Conservation (phyloP, 2,113 vertebrate genomes). For the Chaenogobius annularis region DNA sequence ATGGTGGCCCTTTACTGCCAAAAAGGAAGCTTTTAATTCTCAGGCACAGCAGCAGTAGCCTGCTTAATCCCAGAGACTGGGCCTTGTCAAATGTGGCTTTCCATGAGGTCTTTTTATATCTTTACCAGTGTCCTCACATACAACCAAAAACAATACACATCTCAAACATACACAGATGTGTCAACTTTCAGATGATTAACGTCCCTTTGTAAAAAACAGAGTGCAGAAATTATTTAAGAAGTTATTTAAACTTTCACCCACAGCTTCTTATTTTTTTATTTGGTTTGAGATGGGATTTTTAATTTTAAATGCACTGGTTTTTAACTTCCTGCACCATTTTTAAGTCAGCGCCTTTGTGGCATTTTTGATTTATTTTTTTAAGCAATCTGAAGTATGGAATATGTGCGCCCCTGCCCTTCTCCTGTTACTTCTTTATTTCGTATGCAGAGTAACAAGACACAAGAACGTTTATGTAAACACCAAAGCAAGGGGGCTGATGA, state of each 20-base stretch:
- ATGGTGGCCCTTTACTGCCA: slow-evolving; percentile 70
- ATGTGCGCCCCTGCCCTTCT: slow-evolving; percentile 71
- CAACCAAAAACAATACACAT: slow-evolving; percentile 42
- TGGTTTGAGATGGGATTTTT: slow-evolving; percentile 28
- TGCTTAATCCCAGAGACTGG: slow-evolving; percentile 59
- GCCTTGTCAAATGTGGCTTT: slow-evolving; percentile 52
- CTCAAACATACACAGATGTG: slow-evolving; percentile 38
- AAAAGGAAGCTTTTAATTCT: slow-evolving; percentile 76
- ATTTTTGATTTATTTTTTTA: slow-evolving; percentile 99
- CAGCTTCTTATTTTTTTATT: slow-evolving; percentile 33
- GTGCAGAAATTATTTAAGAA: slow-evolving; percentile 10
- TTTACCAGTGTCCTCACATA: slow-evolving; percentile 25
- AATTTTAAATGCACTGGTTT: slow-evolving; percentile 37
- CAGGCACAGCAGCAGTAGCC: slow-evolving; percentile 48
- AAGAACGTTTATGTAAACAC: too few relatives aligned
- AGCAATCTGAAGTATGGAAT: slow-evolving; percentile 86
- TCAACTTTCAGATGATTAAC: slow-evolving; percentile 32
- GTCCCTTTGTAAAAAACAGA: slow-evolving; percentile 1
- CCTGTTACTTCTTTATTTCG: slow-evolving; percentile 79
- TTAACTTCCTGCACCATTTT: slow-evolving; percentile 39
- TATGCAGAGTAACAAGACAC: slow-evolving; percentile 83
- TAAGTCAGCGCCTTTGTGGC: slow-evolving; percentile 79
- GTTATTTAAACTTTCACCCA: slow-evolving; percentile 24
- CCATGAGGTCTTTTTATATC: slow-evolving; percentile 53
- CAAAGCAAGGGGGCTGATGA: slow-evolving; percentile 91